Base-by-base conservation (phyloP, 30 jellyfish, hydroid and myxozoan genomes). In the Chrysaora quinquecirrha region DNA sequence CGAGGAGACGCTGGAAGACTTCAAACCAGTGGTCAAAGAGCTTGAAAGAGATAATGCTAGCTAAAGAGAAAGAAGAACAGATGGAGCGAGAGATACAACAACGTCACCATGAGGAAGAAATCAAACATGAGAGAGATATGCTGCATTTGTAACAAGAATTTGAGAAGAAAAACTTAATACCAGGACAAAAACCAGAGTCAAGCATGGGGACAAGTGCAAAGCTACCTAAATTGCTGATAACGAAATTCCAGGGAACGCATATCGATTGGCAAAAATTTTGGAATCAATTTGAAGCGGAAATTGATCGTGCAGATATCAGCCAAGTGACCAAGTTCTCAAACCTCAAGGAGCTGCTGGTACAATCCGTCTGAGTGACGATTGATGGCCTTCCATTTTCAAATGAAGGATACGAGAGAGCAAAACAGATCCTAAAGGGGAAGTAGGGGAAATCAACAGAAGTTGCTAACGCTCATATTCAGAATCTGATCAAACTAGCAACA, bases 361-460 rank as follows among this genome's bases (percentile, higher is more conserved):
- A 4, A 48, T 30, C 33, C 22, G 87, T 70, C 7, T 72, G 72
- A 21, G 28, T 34, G 79, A 28, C 75, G 20, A 83, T 83, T 54
- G 80, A 68, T 50, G 91, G 91, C 30, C 84, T 80, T 4, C 91
- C 91, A 79, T 67, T 80, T 21, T 47, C 83, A 34, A 48, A 76
- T 63, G 96, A 87, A 63, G 96, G 92, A 23, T 77, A 87, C 34
- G 93, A 87, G 70, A 63, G 93, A 23, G 93, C 96, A 1, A 87
- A 87, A 64, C 43, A 75, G 31, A 78, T 73, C 25, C 70, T 70
- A 64, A 47, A 73, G 35, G 46, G 85, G 3, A 88, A 69, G 49
- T 79, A 80, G 64, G 84, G 93, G 10, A 60, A 78, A 56, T 23
- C 88, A 12, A 78, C 84, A 19, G 93, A 87, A 63, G 84, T 87